Evolutionary conservation across 2,888 invertebrate species (phyloP).

Genomic region (Drosophila acutilabella): DNA sequence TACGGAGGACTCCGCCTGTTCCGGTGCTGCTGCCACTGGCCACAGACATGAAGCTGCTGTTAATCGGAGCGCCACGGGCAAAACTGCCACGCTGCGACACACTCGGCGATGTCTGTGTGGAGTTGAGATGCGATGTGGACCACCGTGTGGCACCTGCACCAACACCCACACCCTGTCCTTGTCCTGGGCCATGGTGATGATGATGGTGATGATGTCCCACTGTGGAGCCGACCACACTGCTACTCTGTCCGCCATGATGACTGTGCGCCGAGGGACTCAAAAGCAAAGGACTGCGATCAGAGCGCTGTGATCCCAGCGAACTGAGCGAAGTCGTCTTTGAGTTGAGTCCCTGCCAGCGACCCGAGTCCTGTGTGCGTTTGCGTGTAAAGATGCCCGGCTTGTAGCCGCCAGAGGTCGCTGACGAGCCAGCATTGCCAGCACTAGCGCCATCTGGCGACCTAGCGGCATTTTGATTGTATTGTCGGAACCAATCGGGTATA

Average conservation of each 20-base stretch:
- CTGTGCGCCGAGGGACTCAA: constrained; percentile 85
- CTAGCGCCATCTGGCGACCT: constrained; percentile 68
- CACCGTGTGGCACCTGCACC: constrained; percentile 86
- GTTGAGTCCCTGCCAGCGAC: constrained; percentile 89
- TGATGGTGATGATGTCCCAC: constrained; percentile 29
- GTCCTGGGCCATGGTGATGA: constrained; percentile 36
- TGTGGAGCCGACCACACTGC: constrained; percentile 35
- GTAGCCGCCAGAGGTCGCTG: constrained; percentile 62
- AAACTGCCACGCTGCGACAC: constrained; percentile 91
- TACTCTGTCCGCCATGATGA: constrained; percentile 84
- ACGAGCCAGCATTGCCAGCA: constrained; percentile 9
- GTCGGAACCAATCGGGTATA: constrained; percentile 97
- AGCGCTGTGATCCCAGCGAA: constrained; percentile 88
- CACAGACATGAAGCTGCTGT: constrained; percentile 86
- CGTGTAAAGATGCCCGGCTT: constrained; percentile 93
- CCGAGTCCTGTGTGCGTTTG: constrained; percentile 90
- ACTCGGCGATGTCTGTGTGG: constrained; percentile 90
- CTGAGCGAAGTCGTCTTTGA: constrained; percentile 95
- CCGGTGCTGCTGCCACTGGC: constrained; percentile 87
- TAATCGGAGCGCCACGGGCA: constrained; percentile 86
- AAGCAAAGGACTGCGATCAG: constrained; percentile 85
- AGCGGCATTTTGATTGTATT: constrained; percentile 82
- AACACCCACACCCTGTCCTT: constrained; percentile 40
- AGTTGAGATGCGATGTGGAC: constrained; percentile 91
- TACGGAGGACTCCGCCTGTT: constrained; percentile 84